These are phyloP conservation scores for Plutella xylostella DNA, from an alignment of 2,888 invertebrate genomes.

Conservation along the genomic window DNA sequence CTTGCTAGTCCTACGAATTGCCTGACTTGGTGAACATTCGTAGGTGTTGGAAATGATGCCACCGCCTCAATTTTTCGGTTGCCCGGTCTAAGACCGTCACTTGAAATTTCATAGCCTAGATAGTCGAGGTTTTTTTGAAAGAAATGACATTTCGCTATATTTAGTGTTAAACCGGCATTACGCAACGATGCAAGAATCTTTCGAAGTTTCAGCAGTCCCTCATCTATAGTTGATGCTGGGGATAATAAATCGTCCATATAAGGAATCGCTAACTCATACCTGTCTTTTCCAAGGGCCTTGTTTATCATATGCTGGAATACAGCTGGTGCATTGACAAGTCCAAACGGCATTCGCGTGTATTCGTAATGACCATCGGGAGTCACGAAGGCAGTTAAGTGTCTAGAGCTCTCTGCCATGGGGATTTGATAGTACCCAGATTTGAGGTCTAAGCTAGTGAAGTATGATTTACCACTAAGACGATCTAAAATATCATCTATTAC, in stretches of 20 bases:
- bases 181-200: constrained; percentile 11
- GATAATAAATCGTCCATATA: constrained; percentile 28
- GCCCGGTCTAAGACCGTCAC: constrained; percentile 2
- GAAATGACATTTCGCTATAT: constrained; percentile 11
- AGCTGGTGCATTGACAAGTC: constrained; percentile 23
- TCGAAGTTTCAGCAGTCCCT: constrained; percentile 11
- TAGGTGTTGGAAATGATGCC: constrained; percentile 15
- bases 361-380: constrained; percentile 27
- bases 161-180: constrained; percentile 14
- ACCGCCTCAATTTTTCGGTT: constrained; percentile 5
- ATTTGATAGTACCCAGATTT: constrained; percentile 27
- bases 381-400: constrained; percentile 27
- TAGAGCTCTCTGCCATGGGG: constrained; percentile 17
- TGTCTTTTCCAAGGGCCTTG: constrained; percentile 9
- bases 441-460: constrained; percentile 22
- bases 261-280: constrained; percentile 10
- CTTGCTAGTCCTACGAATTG: constrained; percentile 18
- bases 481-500: constrained; percentile 27
- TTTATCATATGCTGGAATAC: constrained; percentile 25
- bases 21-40: constrained; percentile 14
- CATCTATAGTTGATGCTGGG: constrained; percentile 14
- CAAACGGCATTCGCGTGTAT: constrained; percentile 22
- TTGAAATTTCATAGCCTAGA: constrained; percentile 4
- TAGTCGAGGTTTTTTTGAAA: neutral
- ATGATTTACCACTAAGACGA: constrained; percentile 18